phyloP scores from a whole-genome alignment of 2,888 invertebrate genomes.

The Carpatolechia fugitivella region DNA sequence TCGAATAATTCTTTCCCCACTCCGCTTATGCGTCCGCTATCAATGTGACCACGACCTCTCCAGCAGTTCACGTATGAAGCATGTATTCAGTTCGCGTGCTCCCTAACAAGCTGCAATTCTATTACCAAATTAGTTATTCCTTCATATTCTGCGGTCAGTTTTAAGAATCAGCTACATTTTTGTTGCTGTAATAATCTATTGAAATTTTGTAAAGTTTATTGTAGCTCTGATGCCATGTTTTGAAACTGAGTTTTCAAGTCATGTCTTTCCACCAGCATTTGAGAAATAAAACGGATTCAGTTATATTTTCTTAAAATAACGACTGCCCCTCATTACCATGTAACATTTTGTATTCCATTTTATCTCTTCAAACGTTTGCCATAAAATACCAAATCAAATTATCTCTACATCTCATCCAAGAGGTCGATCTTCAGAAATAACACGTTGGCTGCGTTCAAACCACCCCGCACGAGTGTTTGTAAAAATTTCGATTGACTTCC shows the following conservation, averaged over 20 bases:
- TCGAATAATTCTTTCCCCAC: constrained; percentile 18
- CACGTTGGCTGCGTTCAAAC: not conserved
- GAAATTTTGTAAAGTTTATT: too few relatives aligned
- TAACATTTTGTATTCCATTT: too few relatives aligned
- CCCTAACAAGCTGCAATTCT: constrained; percentile 71
- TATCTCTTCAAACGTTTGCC: not conserved
- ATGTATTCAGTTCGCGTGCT: constrained; percentile 63
- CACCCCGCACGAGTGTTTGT: constrained; percentile 39
- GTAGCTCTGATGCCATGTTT: too few relatives aligned
- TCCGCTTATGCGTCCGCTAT: constrained; percentile 32
- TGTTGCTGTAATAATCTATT: not conserved
- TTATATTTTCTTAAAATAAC: too few relatives aligned
- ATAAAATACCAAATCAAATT: constrained; percentile 4
- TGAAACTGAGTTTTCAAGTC: too few relatives aligned
- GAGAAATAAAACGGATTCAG: too few relatives aligned
- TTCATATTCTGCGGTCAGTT: constrained; percentile 38
- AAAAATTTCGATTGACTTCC: constrained; percentile 64
- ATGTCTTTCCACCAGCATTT: too few relatives aligned
- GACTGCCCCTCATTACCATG: too few relatives aligned
- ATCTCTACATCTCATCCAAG: not conserved
- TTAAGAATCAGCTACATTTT: not conserved
- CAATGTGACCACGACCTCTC: constrained; percentile 28
- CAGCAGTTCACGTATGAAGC: constrained; percentile 50
- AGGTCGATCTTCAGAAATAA: not conserved
- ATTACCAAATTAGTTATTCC: constrained; percentile 62